Base-by-base conservation (phyloP, 2,113 vertebrate species). In the Trochalopteron elliotii region DNA sequence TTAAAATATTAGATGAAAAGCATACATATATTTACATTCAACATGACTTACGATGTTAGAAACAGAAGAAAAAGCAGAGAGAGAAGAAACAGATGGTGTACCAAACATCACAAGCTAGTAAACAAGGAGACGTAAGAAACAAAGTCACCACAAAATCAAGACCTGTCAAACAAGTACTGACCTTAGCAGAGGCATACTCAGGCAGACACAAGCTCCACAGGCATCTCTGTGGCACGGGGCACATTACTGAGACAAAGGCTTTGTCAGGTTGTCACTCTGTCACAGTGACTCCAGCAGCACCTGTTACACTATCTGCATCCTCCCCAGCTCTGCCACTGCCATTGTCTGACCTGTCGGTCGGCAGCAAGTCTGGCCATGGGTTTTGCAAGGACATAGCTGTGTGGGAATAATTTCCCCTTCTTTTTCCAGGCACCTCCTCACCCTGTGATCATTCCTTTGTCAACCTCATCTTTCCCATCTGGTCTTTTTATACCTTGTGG, bases 21-120 rank as follows among this genome's bases (percentile, higher is more conserved):
- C n/a, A 44, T 22, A 53, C 33, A 82, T 84, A 44, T 67, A 85
- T 72, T 91, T 93, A 92, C 33, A 85, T 47, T 60, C 68, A 96
- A 81, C 1, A 24, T 8, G 10, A 70, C 44, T 61, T 56, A 74
- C 0, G 22, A 67, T 75, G 76, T 71, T 87, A 55, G 19, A 75
- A 92, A 59, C 39, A 89, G 40, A 37, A 84, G 35, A 65, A 87
- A 78, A 79, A 90, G 27, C 30, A 63, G 72, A 56, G 16, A 74
- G 52, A 56, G 78, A 89, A 89, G 89, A 96, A 97, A 96, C 87
- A 97, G 94, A 97, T 97, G 96, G 94, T 22, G 33, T 53, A 39
- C 44, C 70, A 89, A 97, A 89, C 37, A 95, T 25, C 71, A 67
- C 12, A 28, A 86, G 50, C 1, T 4, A 94, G 88, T 91, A 96